Percentiles rank a stretch among this genome's conserved stretches.
Conservation (phyloP, 2,113 vertebrate species). For the Neopipo cinnamomea region DNA sequence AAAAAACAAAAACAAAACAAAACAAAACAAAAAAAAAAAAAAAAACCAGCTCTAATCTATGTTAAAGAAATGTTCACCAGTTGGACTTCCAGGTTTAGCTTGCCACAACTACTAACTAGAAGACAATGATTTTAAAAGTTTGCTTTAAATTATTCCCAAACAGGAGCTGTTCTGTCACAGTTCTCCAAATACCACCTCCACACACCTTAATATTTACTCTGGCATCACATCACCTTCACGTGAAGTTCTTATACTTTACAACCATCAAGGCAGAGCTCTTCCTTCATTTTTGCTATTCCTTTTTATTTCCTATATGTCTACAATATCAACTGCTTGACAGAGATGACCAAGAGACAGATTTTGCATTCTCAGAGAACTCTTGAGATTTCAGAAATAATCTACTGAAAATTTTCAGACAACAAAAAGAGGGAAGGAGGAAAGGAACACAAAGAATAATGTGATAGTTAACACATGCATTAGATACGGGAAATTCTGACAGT, state of each 20-base stretch:
- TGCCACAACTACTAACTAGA: constrained; percentile 7
- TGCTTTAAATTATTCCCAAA: constrained; percentile 3
- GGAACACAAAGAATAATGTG: not conserved
- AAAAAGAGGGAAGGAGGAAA: not conserved
- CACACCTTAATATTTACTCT: not conserved
- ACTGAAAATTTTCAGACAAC: not conserved
- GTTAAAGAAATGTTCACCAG: not conserved
- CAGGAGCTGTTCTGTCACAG: not conserved
- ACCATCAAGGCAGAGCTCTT: not conserved
- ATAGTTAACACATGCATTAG: not conserved
- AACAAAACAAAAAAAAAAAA: not conserved
- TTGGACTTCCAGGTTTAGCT: constrained; percentile 7
- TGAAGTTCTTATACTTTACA: not conserved
- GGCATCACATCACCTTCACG: not conserved
- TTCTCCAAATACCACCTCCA: not conserved
- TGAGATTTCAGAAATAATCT: not conserved
- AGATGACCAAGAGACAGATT: not conserved
- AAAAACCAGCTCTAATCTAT: not conserved
- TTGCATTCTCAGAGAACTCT: not conserved
- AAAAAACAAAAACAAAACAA: too few species aligned
- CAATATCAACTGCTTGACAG: not conserved
- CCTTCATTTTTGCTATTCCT: not conserved
- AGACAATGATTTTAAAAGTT: not conserved
- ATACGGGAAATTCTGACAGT: not conserved
- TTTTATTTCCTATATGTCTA: not conserved